phyloP scores from a whole-genome alignment of 1,140 invertebrate species.

The Maconellicoccus hirsutus region DNA sequence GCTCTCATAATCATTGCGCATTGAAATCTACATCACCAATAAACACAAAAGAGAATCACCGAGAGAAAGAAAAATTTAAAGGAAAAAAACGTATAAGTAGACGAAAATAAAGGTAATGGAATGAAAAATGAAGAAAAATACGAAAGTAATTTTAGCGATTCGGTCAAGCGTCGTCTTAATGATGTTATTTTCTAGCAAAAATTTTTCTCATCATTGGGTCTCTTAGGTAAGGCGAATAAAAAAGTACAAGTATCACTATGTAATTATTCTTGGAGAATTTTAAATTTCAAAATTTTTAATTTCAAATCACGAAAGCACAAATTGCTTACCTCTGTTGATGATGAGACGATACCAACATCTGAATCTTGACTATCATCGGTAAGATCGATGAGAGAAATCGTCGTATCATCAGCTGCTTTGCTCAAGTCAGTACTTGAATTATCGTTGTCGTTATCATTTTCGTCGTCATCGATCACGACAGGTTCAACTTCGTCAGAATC shows the following conservation, averaged over 20 bases:
- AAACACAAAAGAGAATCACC: too few species aligned
- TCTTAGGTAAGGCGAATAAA: too few species aligned
- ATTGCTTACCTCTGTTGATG: neutral
- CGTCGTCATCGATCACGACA: neutral
- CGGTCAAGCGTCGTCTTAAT: neutral
- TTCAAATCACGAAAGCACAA: neutral
- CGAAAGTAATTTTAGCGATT: neutral
- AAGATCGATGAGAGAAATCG: neutral
- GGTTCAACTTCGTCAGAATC: neutral
- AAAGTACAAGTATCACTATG: too few species aligned
- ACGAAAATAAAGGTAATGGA: neutral
- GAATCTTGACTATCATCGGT: neutral
- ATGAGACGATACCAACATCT: neutral
- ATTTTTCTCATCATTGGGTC: neutral
- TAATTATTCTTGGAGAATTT: too few species aligned
- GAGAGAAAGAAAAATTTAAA: neutral
- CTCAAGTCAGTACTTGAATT: neutral
- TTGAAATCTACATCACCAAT: neutral
- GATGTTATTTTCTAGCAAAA: neutral
- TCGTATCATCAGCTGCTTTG: neutral
- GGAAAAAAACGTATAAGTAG: neutral
- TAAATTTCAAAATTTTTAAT: neutral
- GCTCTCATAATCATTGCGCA: conserved; percentile 2
- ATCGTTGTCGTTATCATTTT: neutral
- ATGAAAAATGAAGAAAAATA: neutral